Percentiles rank a stretch among this genome's conserved stretches.
These are phyloP conservation scores for Echeneis naucrates DNA, from an alignment of 2,797 vertebrate genomes.

Conservation along the genomic window DNA sequence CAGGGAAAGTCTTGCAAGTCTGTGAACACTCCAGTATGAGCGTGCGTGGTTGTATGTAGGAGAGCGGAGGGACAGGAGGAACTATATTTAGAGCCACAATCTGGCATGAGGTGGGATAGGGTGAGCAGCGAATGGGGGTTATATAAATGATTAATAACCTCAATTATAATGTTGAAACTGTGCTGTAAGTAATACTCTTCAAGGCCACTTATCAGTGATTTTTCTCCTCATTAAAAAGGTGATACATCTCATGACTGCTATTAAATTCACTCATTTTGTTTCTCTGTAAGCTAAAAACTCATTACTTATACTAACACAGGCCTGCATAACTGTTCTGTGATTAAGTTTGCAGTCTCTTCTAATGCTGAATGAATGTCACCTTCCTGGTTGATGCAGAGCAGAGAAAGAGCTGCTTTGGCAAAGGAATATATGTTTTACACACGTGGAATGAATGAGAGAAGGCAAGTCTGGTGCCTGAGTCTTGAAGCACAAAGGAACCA, in stretches of 20 bases:
- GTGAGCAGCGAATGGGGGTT: constrained; percentile 39
- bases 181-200: constrained; percentile 55
- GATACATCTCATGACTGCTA: constrained; percentile 17
- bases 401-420: constrained; percentile 34
- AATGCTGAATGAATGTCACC: constrained; percentile 20
- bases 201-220: constrained; percentile 43
- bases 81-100: constrained; percentile 68
- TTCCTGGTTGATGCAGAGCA: constrained; percentile 5
- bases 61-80: constrained; percentile 33
- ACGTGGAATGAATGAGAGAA: constrained; percentile 42
- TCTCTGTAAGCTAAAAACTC: background rate
- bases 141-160: constrained; percentile 75
- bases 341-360: background rate
- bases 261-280: constrained; percentile 16
- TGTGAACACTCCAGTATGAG: constrained; percentile 20
- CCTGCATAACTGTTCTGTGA: constrained; percentile 8
- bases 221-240: constrained; percentile 22
- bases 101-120: constrained; percentile 49
- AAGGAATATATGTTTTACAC: constrained; percentile 39
- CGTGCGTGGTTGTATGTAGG: constrained; percentile 8
- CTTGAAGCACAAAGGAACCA: constrained; percentile 59
- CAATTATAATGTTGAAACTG: constrained; percentile 61
- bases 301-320: no score
- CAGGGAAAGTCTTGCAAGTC: constrained; percentile 38
- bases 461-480: constrained; percentile 1